phyloP scores from a whole-genome alignment of 2,888 invertebrate genomes.

The Lypha dubia region DNA sequence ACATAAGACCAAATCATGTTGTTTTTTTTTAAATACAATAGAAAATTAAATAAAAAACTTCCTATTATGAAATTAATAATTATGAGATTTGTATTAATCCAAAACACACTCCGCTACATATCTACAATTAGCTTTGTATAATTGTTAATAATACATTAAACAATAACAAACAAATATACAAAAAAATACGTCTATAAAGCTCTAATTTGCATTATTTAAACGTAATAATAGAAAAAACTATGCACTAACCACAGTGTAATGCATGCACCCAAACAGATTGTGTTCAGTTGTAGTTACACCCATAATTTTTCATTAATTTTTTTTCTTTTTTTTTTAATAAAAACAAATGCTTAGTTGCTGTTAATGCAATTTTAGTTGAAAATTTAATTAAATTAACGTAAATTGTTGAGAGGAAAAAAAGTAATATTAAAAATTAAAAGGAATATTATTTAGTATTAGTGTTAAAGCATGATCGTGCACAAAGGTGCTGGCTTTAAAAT shows the following conservation, averaged over 20 bases:
- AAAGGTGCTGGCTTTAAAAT: neutral
- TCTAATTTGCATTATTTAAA: constrained; percentile 64
- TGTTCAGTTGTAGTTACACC: constrained; percentile 53
- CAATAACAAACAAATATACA: constrained; percentile 26
- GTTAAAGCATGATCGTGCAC: constrained; percentile 7
- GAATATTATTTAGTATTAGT: constrained; percentile 1
- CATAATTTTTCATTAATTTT: constrained; percentile 50
- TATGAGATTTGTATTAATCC: constrained; percentile 49
- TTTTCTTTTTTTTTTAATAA: too few species aligned
- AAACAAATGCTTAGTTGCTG: constrained; percentile 20
- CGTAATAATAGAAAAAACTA: constrained; percentile 26
- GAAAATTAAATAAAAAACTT: constrained; percentile 33
- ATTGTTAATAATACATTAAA: constrained; percentile 48
- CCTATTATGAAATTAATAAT: constrained; percentile 57
- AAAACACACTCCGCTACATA: constrained; percentile 5
- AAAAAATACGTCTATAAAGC: constrained; percentile 25
- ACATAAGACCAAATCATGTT: constrained; percentile 5
- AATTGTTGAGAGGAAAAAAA: constrained; percentile 12
- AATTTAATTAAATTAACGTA: constrained; percentile 37
- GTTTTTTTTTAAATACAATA: constrained; percentile 32
- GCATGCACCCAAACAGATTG: constrained; percentile 4
- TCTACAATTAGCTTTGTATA: constrained; percentile 45
- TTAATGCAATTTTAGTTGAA: constrained; percentile 18
- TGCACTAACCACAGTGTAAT: constrained; percentile 7
- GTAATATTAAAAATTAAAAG: constrained; percentile 16